A percentile compares a stretch with the other conserved stretches of the same genome.
These are phyloP conservation scores for Schrankia costaestrigalis DNA, from an alignment of 2,888 invertebrate species.

Conservation along the genomic window DNA sequence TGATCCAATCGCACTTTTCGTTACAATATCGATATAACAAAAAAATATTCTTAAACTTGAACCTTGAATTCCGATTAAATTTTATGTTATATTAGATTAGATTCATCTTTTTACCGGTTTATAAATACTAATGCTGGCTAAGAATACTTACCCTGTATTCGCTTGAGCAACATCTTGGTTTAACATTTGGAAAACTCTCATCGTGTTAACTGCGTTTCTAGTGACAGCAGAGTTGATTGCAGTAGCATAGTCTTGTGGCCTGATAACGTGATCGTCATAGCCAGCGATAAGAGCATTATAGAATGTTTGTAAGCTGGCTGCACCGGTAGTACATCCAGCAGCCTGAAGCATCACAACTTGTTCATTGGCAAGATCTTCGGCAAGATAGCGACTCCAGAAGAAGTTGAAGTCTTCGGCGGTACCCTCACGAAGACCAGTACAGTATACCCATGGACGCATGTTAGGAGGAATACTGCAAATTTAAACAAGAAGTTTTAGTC, in stretches of 20 bases:
- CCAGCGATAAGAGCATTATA: slow-evolving; percentile 49
- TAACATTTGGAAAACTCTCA: slow-evolving; percentile 78
- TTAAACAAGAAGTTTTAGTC: neutral
- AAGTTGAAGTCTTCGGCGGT: slow-evolving; percentile 82
- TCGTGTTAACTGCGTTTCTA: slow-evolving; percentile 78
- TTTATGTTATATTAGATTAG: neutral
- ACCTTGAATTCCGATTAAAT: no score
- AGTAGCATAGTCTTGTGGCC: slow-evolving; percentile 64
- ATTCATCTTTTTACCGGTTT: neutral
- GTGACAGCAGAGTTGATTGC: slow-evolving; percentile 74
- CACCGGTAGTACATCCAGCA: slow-evolving; percentile 84
- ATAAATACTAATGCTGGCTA: slow-evolving; percentile 10
- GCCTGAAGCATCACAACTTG: slow-evolving; percentile 83
- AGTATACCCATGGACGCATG: slow-evolving; percentile 87
- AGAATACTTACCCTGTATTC: no score
- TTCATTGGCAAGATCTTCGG: slow-evolving; percentile 83
- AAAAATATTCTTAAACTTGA: no score
- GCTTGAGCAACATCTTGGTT: slow-evolving; percentile 43
- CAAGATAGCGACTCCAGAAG: slow-evolving; percentile 82
- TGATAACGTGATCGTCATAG: slow-evolving; percentile 36
- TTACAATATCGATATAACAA: no score
- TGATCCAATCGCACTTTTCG: no score
- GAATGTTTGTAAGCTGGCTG: slow-evolving; percentile 47
- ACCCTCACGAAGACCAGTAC: slow-evolving; percentile 85
- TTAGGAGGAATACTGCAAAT: slow-evolving; percentile 54